These are phyloP conservation scores for Ascaphus truei DNA, from an alignment of 2,113 vertebrate genomes.

Conservation along the genomic window DNA sequence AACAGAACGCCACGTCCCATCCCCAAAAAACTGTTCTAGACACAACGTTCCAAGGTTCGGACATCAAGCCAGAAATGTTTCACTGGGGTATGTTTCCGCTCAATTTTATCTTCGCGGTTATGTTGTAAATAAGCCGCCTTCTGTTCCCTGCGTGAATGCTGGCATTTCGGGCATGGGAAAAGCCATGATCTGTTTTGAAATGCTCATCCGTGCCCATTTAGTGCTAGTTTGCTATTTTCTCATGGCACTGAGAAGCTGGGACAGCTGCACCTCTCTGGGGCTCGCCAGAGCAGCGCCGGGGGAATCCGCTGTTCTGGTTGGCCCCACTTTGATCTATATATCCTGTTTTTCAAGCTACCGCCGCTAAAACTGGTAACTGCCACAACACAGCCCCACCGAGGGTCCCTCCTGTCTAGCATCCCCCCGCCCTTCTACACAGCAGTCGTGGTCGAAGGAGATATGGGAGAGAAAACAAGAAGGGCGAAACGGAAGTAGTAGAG, in stretches of 20 bases:
- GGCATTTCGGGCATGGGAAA: not conserved
- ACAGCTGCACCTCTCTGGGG: not conserved
- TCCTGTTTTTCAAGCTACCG: conserved; percentile 26
- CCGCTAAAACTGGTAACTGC: conserved; percentile 7
- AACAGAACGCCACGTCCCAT: no score
- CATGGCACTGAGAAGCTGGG: no score
- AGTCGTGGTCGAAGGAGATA: not conserved
- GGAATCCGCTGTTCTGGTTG: conserved; percentile 24
- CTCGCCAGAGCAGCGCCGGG: not conserved
- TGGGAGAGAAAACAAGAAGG: not conserved
- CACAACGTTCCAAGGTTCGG: no score
- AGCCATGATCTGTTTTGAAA: not conserved
- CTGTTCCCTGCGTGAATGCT: conserved; percentile 5
- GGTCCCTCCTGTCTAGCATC: not conserved
- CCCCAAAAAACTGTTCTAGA: no score
- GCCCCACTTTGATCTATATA: conserved; percentile 34
- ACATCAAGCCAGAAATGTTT: no score
- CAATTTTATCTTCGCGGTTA: no score
- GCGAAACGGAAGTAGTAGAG: conserved; percentile 26
- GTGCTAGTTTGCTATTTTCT: not conserved
- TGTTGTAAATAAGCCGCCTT: not conserved
- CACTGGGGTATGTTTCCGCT: no score
- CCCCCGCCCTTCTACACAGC: not conserved
- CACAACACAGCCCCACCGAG: not conserved
- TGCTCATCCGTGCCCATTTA: not conserved